These are phyloP conservation scores for Colletes collaris DNA, from an alignment of 2,888 invertebrate genomes.

Conservation along the genomic window DNA sequence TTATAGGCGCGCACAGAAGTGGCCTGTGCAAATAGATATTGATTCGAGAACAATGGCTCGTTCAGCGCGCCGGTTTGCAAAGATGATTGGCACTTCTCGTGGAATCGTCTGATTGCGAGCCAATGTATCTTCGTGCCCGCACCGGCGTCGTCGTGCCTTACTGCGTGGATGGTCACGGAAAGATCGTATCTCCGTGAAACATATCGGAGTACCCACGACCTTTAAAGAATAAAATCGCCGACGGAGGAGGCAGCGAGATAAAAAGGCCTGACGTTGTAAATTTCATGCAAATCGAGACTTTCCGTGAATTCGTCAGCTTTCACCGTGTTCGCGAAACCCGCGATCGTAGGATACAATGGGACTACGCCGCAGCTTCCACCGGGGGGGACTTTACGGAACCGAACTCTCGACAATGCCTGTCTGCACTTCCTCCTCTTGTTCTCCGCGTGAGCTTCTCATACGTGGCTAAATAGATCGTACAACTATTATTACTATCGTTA, in stretches of 20 bases:
- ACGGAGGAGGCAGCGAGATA: conserved; percentile 29
- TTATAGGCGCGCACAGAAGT: conserved; percentile 25
- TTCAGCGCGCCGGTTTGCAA: conserved; percentile 11
- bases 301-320: conserved; percentile 59
- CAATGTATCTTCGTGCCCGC: conserved; percentile 27
- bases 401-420: neutral
- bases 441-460: too few species aligned
- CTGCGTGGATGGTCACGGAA: conserved; percentile 39
- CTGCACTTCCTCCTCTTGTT: too few species aligned
- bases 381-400: conserved; percentile 18
- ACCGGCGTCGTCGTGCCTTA: conserved; percentile 9
- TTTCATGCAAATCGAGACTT: conserved; percentile 72
- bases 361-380: conserved; percentile 29
- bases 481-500: neutral
- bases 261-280: conserved; percentile 65
- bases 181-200: conserved; percentile 56
- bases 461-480: too few species aligned
- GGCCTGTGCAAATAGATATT: conserved; percentile 38
- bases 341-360: conserved; percentile 33
- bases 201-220: conserved; percentile 60
- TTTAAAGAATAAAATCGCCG: conserved; percentile 52
- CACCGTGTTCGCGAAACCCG: conserved; percentile 46
- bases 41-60: conserved; percentile 57
- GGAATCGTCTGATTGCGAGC: conserved; percentile 17
- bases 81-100: conserved; percentile 58